A percentile compares a stretch with the other conserved stretches of the same genome.
Conservation (phyloP, 2,797 vertebrate species). For the Discoglossus pictus region DNA sequence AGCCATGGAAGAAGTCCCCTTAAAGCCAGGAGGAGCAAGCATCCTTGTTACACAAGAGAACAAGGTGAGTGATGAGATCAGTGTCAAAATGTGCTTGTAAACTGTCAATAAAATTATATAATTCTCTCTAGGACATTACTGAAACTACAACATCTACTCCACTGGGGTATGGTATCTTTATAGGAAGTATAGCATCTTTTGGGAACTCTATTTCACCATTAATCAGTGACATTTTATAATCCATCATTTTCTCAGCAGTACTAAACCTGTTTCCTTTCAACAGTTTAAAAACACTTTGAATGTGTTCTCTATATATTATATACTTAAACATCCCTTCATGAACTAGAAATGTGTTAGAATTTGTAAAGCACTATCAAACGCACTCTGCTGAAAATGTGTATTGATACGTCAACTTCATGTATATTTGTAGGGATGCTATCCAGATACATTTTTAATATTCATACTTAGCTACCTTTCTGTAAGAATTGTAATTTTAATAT, state of each 20-base stretch:
- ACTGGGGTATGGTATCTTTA: conserved; percentile 28
- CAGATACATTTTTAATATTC: too few species aligned
- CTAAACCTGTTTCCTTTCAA: conserved; percentile 10
- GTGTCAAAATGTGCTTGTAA: conserved; percentile 44
- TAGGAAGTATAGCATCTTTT: conserved; percentile 8
- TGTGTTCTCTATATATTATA: background rate
- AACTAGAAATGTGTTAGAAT: too few species aligned
- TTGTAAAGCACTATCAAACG: too few species aligned
- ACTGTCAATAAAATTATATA: conserved; percentile 30
- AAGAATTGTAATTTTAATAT: too few species aligned
- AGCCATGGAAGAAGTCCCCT: conserved; percentile 94
- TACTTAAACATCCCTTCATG: too few species aligned
- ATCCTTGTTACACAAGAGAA: conserved; percentile 96
- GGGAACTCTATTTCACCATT: conserved; percentile 16
- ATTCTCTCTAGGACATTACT: conserved; percentile 26
- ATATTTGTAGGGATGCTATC: too few species aligned
- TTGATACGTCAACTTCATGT: too few species aligned
- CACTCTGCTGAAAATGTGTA: too few species aligned
- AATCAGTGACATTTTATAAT: conserved; percentile 41
- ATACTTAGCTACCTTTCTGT: too few species aligned
- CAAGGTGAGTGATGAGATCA: conserved; percentile 77
- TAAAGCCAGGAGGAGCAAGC: conserved; percentile 90
- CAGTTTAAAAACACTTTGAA: background rate
- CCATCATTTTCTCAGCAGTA: conserved; percentile 30
- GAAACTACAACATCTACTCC: conserved; percentile 25